Conservation (phyloP, 2,113 vertebrate species). For the Tringa solitaria region DNA sequence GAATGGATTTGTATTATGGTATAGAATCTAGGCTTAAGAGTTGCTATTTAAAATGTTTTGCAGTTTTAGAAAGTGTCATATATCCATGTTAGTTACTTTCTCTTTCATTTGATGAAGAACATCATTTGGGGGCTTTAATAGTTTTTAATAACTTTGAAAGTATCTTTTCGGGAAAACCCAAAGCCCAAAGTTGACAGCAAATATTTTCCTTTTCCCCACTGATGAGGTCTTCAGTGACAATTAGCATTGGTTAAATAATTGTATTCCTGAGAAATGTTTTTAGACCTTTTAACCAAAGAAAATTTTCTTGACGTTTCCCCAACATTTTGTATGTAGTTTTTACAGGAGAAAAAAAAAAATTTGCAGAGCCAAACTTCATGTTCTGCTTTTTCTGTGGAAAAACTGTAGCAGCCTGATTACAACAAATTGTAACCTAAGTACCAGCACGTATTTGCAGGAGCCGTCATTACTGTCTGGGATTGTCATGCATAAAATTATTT, state of each 20-base stretch:
- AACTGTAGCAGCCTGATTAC: not conserved
- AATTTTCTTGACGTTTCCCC: not conserved
- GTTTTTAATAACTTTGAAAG: not conserved
- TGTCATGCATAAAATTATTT: not conserved
- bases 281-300: not conserved
- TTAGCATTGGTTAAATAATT: not conserved
- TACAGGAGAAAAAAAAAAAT: not conserved
- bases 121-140: not conserved
- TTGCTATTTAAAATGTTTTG: not conserved
- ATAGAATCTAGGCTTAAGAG: slow-evolving; percentile 35
- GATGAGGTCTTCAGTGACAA: not conserved
- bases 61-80: not conserved
- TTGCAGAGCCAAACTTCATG: not conserved
- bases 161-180: not conserved
- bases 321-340: not conserved
- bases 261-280: not conserved
- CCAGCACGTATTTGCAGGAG: not conserved
- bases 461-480: not conserved
- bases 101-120: not conserved
- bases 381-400: not conserved
- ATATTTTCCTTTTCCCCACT: not conserved
- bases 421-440: not conserved
- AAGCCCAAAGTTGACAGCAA: not conserved
- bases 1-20: slow-evolving; percentile 74
- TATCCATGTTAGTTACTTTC: not conserved